A percentile compares a stretch with the other conserved stretches of the same genome.
Evolutionary conservation across 2,888 invertebrate species (phyloP).

Genomic region (Athetis lepigone): DNA sequence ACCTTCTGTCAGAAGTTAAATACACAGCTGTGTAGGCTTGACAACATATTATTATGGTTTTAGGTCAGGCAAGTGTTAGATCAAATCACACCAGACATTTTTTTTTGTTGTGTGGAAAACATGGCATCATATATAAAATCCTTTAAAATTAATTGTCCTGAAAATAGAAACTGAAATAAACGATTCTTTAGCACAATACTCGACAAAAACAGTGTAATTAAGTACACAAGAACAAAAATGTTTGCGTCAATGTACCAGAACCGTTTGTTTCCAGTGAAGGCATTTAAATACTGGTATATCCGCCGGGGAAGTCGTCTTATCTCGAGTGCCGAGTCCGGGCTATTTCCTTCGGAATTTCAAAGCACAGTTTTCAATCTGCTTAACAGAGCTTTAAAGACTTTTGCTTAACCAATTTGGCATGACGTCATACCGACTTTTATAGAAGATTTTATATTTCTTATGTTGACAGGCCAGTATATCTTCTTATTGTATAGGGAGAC

Average conservation of each 20-base stretch:
- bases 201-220: slow-evolving; percentile 26
- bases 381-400: slow-evolving; percentile 46
- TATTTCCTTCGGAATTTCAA: slow-evolving; percentile 54
- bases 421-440: slow-evolving; percentile 16
- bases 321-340: slow-evolving; percentile 34
- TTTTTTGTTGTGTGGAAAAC: too few relatives aligned
- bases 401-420: slow-evolving; percentile 39
- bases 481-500: too few relatives aligned
- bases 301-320: slow-evolving; percentile 53
- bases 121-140: too few relatives aligned
- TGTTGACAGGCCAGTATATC: too few relatives aligned
- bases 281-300: slow-evolving; percentile 56
- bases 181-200: slow-evolving; percentile 13
- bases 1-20: too few relatives aligned
- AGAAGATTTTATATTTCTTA: slow-evolving; percentile 17
- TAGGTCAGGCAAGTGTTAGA: too few relatives aligned
- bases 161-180: slow-evolving; percentile 11
- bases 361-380: slow-evolving; percentile 61
- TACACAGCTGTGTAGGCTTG: too few relatives aligned
- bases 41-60: too few relatives aligned
- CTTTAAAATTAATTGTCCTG: neutral
- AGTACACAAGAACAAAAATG: slow-evolving; percentile 46
- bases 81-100: too few relatives aligned
- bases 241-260: slow-evolving; percentile 46
- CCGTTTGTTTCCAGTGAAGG: slow-evolving; percentile 52